phyloP scores from a whole-genome alignment of 2,113 vertebrate species.

The Eulacestoma nigropectus region DNA sequence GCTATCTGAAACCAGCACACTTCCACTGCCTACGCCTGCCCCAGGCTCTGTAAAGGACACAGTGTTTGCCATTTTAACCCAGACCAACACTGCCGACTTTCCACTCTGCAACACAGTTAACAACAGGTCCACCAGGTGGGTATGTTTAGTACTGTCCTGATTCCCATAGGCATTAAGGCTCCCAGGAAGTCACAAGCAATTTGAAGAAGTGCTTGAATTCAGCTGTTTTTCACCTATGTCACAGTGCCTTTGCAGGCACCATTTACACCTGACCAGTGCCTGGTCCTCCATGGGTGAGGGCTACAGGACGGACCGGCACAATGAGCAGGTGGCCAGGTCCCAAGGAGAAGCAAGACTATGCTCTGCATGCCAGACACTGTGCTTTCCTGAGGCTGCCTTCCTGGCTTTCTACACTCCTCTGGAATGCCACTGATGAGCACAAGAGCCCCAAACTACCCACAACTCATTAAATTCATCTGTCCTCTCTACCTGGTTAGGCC shows the following conservation, averaged over 20 bases:
- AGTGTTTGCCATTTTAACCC: not conserved
- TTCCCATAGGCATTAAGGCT: not conserved
- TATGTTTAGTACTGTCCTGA: not conserved
- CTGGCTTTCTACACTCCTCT: not conserved
- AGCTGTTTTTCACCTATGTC: not conserved
- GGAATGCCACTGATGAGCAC: not conserved
- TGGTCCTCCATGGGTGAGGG: not conserved
- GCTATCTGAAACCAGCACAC: not conserved
- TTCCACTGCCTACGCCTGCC: not conserved
- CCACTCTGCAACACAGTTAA: not conserved
- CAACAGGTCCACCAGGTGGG: not conserved
- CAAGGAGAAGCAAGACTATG: not conserved
- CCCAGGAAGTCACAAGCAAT: not conserved
- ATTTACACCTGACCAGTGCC: not conserved
- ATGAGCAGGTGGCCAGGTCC: not conserved
- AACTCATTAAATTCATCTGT: not conserved
- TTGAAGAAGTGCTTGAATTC: not conserved
- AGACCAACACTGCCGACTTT: accelerated
- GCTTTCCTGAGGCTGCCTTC: not conserved
- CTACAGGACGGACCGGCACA: accelerated
- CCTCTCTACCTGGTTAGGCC: not conserved
- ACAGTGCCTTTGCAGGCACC: not conserved
- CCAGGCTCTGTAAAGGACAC: not conserved
- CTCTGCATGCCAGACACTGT: not conserved
- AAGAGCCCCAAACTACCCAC: not conserved